Base-by-base conservation (phyloP, 2,797 vertebrate species). In the Pachyuromys duprasi region DNA sequence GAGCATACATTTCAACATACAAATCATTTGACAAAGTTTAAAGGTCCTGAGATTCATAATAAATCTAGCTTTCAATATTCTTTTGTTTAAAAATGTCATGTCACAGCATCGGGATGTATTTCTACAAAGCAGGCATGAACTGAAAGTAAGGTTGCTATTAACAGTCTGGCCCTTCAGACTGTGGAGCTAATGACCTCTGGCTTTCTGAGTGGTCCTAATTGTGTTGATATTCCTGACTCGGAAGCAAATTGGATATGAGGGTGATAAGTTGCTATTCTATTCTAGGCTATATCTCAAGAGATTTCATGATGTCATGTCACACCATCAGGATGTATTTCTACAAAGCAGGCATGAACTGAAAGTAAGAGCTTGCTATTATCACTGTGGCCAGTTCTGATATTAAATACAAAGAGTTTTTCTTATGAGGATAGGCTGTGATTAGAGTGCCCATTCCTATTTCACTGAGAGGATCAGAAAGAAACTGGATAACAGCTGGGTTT, bases 401-500 rank as follows among this genome's bases (percentile, higher is more conserved):
- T 62, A 91, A 82, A 72, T 26, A 87, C 39, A 49, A 94, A 62
- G 1, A 95, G 31, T 84, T 90, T 5, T 92, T 92, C 90, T 39
- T 75, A 92, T 33, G 33, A 90, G 92, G 89, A 65, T 93, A 90
- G 67, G 42, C 31, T 86, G 20, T 86, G 86, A 84, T 87, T 80
- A 55, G 92, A 89, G 67, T 75, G 72, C 8, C 86, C 18, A 63
- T 2, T 72, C 6, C 26, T 26, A 28, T 24, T 82, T 84, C 18
- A 13, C 20, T 63, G n/a, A 93, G 9, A 95, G 14, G 80, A 42
- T 92, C 55, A 69, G 72, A 79, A 95, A 93, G 9, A 72, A 7
- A 28, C 8, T 55, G 9, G 3, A 55, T 72, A 3, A 69, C n/a
- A 36, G 26, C 81, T 33, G 28, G 18, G 22, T 69, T 95, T 31